These are phyloP conservation scores for Melanaphis sacchari DNA, from an alignment of 1,140 invertebrate species.

Conservation along the genomic window DNA sequence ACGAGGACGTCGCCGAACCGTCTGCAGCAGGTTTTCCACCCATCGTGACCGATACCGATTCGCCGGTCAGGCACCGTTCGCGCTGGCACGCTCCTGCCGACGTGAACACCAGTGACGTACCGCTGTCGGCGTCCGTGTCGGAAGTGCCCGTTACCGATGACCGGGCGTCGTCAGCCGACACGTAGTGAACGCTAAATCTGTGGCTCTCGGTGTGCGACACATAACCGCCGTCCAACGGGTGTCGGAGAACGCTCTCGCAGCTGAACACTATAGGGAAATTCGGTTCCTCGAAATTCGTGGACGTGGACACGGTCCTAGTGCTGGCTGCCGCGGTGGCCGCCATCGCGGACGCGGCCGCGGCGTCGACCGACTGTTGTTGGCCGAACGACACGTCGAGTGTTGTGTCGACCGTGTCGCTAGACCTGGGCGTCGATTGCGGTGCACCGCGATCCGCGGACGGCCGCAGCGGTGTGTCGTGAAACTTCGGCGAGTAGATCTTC, in stretches of 20 bases:
- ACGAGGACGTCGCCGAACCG: not conserved
- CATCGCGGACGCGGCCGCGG: not conserved
- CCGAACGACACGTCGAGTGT: not conserved
- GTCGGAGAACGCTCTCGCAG: slow-evolving; percentile 56
- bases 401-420: slow-evolving; percentile 27
- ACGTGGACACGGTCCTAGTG: slow-evolving; percentile 12
- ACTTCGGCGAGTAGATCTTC: not conserved
- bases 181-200: slow-evolving; percentile 52
- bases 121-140: not conserved
- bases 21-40: not conserved
- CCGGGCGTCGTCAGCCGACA: not conserved
- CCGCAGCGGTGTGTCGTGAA: not conserved
- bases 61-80: not conserved
- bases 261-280: slow-evolving; percentile 53
- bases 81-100: not conserved
- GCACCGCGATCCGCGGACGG: not conserved
- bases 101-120: slow-evolving; percentile 5
- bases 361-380: not conserved
- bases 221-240: slow-evolving; percentile 47
- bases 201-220: slow-evolving; percentile 57
- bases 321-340: not conserved
- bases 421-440: not conserved
- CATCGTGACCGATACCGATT: not conserved
- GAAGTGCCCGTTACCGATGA: not conserved
- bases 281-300: not conserved